Evolutionary conservation across 2,888 invertebrate genomes (phyloP).

Genomic region (Mantis religiosa): DNA sequence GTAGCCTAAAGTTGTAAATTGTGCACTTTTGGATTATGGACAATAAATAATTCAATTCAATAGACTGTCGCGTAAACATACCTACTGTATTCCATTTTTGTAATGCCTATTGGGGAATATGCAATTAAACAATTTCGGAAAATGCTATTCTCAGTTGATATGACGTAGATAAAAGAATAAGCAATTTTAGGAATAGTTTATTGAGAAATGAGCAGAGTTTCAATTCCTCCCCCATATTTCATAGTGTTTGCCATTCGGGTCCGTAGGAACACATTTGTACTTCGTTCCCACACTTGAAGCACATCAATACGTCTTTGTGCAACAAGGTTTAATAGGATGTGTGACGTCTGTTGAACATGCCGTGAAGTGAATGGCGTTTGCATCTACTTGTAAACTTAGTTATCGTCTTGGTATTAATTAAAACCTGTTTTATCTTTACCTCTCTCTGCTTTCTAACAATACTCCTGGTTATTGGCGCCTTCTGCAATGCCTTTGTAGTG

Average conservation of each 20-base stretch:
- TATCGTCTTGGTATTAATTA: slow-evolving; percentile 10
- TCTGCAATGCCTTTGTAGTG: not conserved
- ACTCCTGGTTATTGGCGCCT: not conserved
- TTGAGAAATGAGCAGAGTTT: no score
- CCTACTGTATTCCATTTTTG: no score
- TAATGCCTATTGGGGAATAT: no score
- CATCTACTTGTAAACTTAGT: not conserved
- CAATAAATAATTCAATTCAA: no score
- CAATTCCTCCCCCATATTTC: no score
- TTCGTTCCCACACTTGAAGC: not conserved
- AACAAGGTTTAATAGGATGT: not conserved
- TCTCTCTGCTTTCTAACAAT: not conserved
- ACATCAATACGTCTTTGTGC: not conserved
- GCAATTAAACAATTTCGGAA: no score
- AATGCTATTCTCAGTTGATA: no score
- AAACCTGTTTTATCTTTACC: not conserved
- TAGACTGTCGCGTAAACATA: no score
- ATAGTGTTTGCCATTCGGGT: not conserved
- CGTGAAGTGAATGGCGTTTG: not conserved
- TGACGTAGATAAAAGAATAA: no score
- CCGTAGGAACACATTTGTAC: not conserved
- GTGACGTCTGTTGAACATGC: not conserved
- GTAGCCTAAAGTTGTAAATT: no score
- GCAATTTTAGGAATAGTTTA: no score
- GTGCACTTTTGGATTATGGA: no score